Percentiles rank a stretch among this genome's conserved stretches.
Conservation (phyloP, 2,888 invertebrate genomes). For the Caradrina clavipalpis region DNA sequence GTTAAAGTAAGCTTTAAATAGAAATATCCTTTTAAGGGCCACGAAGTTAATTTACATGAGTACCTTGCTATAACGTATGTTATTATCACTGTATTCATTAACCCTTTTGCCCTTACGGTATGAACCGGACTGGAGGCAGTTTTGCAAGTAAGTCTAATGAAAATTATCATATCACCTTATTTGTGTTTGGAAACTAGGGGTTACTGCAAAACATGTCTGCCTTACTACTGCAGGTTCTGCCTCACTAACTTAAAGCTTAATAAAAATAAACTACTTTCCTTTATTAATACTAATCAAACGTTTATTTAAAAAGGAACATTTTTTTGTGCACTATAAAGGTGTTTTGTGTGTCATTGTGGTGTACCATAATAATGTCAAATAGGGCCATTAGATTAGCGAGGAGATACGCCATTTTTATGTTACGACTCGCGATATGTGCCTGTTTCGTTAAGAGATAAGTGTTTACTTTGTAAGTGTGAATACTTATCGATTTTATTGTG, state of each 20-base stretch:
- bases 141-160: constrained; percentile 63
- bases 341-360: constrained; percentile 58
- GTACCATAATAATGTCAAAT: constrained; percentile 55
- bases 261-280: constrained; percentile 30
- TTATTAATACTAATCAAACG: constrained; percentile 49
- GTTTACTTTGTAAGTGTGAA: constrained; percentile 41
- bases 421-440: constrained; percentile 25
- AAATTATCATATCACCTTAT: constrained; percentile 63
- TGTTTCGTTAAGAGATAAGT: constrained; percentile 30
- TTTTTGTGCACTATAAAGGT: constrained; percentile 56
- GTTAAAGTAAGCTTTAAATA: constrained; percentile 44
- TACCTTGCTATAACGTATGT: constrained; percentile 20
- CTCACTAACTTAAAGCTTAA: constrained; percentile 30
- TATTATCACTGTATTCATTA: constrained; percentile 65
- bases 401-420: constrained; percentile 48
- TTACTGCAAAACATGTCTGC: constrained; percentile 17
- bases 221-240: background rate
- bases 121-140: constrained; percentile 40
- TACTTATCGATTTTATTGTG: constrained; percentile 27
- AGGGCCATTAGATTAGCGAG: constrained; percentile 66
- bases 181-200: constrained; percentile 26
- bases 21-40: constrained; percentile 47
- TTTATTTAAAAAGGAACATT: constrained; percentile 39
- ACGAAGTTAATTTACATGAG: constrained; percentile 59
- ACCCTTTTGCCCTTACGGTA: constrained; percentile 61